Percentiles rank a stretch among this genome's conserved stretches.
These are phyloP conservation scores for Corydoras maculifer DNA, from an alignment of 2,113 vertebrate species.

Conservation along the genomic window DNA sequence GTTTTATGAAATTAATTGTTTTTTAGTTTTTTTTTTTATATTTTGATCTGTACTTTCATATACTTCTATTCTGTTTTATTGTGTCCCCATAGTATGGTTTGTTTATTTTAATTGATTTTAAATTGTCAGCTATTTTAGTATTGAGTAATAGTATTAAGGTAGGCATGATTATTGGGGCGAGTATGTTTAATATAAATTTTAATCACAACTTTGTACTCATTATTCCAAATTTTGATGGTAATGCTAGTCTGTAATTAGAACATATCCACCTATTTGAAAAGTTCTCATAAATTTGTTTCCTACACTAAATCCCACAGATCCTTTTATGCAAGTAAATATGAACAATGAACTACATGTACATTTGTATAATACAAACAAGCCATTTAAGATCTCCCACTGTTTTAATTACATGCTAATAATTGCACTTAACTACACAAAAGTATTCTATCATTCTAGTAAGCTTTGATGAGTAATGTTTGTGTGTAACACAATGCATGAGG, in stretches of 20 bases:
- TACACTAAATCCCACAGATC: not conserved
- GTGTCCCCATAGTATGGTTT: not conserved
- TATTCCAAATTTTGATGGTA: not conserved
- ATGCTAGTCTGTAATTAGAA: not conserved
- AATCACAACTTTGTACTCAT: not conserved
- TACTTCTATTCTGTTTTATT: not conserved
- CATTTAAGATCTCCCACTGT: too few relatives aligned
- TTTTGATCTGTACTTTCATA: not conserved
- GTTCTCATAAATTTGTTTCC: conserved; percentile 16
- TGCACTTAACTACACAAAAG: too few relatives aligned
- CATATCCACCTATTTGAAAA: conserved; percentile 18
- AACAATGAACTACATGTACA: too few relatives aligned
- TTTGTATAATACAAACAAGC: too few relatives aligned
- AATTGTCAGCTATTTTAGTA: too few relatives aligned
- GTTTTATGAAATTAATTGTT: not conserved
- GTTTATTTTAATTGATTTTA: too few relatives aligned
- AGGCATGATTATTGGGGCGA: not conserved
- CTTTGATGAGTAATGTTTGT: too few relatives aligned
- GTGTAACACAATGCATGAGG: too few relatives aligned
- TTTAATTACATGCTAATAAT: too few relatives aligned
- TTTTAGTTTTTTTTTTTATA: not conserved
- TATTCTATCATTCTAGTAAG: too few relatives aligned
- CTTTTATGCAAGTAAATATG: not conserved
- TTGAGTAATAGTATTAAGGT: not conserved
- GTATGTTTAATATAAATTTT: not conserved